phyloP scores from a whole-genome alignment of 2,113 vertebrate genomes.

The Procavia capensis region DNA sequence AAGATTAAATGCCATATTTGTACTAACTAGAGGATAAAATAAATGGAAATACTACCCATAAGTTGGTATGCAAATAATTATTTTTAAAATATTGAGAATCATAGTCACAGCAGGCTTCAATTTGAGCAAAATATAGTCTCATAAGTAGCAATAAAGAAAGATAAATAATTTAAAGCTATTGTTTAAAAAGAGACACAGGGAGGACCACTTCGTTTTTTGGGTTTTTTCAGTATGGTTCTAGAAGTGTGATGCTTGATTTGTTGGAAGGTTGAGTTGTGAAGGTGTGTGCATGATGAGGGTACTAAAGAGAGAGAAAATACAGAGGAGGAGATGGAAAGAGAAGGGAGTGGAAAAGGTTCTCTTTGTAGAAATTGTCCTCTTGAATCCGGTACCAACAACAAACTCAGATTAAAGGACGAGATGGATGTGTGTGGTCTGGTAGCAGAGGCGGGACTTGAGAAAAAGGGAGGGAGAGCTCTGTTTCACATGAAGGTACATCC shows the following conservation, averaged over 20 bases:
- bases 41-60: background rate
- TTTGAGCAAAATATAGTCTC: background rate
- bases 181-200: background rate
- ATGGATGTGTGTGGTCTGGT: background rate
- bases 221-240: background rate
- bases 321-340: background rate
- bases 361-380: background rate
- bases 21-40: background rate
- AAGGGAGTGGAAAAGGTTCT: background rate
- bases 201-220: no score
- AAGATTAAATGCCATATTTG: background rate
- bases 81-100: conserved; percentile 8
- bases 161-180: background rate
- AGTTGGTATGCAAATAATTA: background rate
- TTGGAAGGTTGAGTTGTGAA: background rate
- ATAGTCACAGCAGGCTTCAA: background rate
- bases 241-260: background rate
- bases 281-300: background rate
- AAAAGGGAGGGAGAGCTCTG: background rate
- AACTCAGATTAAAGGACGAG: background rate
- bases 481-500: background rate
- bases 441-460: background rate
- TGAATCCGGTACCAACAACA: background rate
- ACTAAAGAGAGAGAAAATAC: background rate
- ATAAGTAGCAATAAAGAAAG: background rate